Evolutionary conservation across 1,140 invertebrate genomes (phyloP).

Genomic region (Apolygus lucorum): DNA sequence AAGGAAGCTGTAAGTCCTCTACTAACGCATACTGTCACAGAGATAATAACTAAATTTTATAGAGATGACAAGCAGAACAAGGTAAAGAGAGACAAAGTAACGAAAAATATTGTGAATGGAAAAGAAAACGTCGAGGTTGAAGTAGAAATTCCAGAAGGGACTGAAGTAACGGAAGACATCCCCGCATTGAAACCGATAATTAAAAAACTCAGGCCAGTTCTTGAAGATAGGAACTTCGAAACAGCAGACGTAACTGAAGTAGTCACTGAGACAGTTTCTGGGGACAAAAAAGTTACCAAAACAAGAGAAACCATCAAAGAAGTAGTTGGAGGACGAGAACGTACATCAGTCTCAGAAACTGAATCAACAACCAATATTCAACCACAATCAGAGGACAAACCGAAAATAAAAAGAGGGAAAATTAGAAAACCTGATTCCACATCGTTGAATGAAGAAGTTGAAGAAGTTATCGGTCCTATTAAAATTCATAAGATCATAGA

Average conservation of each 20-base stretch:
- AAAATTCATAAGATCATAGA: not conserved
- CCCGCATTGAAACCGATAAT: not conserved
- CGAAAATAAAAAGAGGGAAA: too few species aligned
- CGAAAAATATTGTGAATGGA: not conserved
- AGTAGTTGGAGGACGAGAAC: constrained; percentile 26
- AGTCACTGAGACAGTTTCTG: not conserved
- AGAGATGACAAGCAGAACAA: not conserved
- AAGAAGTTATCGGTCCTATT: too few species aligned
- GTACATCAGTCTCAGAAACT: not conserved
- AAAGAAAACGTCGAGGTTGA: constrained; percentile 28
- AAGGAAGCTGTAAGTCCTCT: too few species aligned
- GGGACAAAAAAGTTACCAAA: not conserved
- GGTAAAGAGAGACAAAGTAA: constrained; percentile 21
- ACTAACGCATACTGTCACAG: not conserved
- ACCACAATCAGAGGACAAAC: too few species aligned
- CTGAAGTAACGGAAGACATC: constrained; percentile 19
- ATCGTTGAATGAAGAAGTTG: too few species aligned
- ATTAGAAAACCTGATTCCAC: too few species aligned
- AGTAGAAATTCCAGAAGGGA: constrained; percentile 22
- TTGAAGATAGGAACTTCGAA: not conserved
- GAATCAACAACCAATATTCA: too few species aligned
- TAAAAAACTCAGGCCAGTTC: not conserved
- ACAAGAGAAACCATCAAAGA: constrained; percentile 26
- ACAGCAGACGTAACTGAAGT: not conserved
- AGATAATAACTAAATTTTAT: not conserved